A percentile compares a stretch with the other conserved stretches of the same genome.
Evolutionary conservation across 2,113 vertebrate species (phyloP).

Genomic region (Aramus guarauna): DNA sequence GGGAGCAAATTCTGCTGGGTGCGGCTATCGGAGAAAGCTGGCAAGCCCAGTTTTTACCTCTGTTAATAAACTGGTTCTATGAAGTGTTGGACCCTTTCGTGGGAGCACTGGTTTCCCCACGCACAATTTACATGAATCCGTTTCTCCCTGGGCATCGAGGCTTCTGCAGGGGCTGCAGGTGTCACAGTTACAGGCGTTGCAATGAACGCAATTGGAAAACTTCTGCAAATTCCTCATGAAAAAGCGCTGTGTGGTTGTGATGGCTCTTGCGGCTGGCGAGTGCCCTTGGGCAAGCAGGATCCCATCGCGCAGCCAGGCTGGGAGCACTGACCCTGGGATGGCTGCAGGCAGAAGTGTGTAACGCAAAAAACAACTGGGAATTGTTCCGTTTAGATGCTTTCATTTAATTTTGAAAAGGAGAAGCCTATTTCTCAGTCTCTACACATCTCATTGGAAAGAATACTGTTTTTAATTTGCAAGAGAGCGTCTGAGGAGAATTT

Average conservation of each 20-base stretch:
- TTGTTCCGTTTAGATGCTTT: background rate
- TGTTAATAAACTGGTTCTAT: no score
- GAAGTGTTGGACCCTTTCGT: fast-evolving
- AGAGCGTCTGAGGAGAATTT: background rate
- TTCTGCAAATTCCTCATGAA: background rate
- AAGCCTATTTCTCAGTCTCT: background rate
- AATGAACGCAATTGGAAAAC: background rate
- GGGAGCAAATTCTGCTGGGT: no score
- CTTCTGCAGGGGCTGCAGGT: background rate
- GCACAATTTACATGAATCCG: fast-evolving
- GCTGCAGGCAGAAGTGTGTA: background rate
- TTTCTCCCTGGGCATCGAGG: background rate
- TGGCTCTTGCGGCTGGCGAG: background rate
- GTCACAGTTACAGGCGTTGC: background rate
- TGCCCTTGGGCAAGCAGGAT: background rate
- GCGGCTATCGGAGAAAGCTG: background rate
- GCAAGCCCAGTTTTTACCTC: no score
- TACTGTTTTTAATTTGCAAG: background rate
- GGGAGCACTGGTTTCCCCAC: background rate
- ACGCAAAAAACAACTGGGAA: fast-evolving
- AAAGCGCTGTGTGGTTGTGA: background rate
- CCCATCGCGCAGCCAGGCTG: no score
- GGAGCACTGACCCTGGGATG: background rate
- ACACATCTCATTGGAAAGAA: background rate
- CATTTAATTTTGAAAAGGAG: background rate